These are phyloP conservation scores for Scytalopus superciliaris DNA, from an alignment of 2,113 vertebrate genomes.

Conservation along the genomic window DNA sequence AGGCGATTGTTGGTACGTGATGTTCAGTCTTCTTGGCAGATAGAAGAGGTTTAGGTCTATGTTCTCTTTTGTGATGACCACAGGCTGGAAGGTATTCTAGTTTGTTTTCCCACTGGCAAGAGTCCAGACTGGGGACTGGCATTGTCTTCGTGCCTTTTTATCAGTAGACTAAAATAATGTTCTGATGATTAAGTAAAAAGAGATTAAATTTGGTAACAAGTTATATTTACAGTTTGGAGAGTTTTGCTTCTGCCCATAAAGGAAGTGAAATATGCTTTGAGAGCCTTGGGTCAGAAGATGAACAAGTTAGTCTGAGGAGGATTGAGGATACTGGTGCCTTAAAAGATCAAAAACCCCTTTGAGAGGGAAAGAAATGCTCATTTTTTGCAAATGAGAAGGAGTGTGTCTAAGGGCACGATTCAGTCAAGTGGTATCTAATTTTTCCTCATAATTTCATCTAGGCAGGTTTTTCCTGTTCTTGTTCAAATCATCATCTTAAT, in stretches of 20 bases:
- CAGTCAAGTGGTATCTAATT: constrained; percentile 11
- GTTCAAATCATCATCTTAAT: constrained; percentile 16
- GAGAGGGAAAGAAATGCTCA: constrained; percentile 18
- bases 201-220: neutral
- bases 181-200: neutral
- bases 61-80: neutral
- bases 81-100: neutral
- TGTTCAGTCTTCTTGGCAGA: neutral
- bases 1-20: neutral
- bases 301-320: neutral
- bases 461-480: neutral
- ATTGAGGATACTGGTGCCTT: neutral
- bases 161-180: neutral
- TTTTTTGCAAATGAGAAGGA: constrained; percentile 3
- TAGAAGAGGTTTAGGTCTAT: neutral
- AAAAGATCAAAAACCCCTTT: constrained; percentile 32
- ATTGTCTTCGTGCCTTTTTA: neutral
- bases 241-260: constrained; percentile 1
- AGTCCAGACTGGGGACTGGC: neutral
- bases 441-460: constrained; percentile 38
- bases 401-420: neutral
- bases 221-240: neutral
- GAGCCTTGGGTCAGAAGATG: neutral
- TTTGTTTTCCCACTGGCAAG: neutral
- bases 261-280: neutral